Base-by-base conservation (phyloP, 2,797 vertebrate species). In the Tragopan temminckii region DNA sequence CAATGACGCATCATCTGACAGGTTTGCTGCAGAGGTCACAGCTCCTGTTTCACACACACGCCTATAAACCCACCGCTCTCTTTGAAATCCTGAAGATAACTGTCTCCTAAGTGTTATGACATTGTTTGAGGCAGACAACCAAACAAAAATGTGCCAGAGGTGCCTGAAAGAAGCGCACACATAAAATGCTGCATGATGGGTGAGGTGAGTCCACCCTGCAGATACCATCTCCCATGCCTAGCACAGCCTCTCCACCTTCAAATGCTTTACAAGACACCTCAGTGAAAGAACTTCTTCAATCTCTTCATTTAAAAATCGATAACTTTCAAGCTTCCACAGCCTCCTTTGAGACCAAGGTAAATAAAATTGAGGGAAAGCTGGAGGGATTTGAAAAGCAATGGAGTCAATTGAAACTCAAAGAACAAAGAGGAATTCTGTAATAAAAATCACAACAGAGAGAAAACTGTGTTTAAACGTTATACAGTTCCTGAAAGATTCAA, bases 291-390 rank as follows among this genome's bases (percentile, higher is more conserved):
- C 11, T 23, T 89, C 93, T 86, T 84, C 84, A 93, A 91, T 91
- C 85, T 95, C 96, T 96, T 96, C 67, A 95, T 96, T 97, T 96
- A 94, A 95, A 96, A 97, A 97, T 97, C 80, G 5, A 97, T 97
- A 96, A 63, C 67, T 61, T 96, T 95, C 93, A 90, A 94, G 80
- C 33, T 90, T 92, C 84, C 64, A 43, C 78, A 45, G 78, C 79
- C 75, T 96, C 95, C 94, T 97, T 91, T 84, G 95, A 97, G 96
- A 96, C 61, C 23, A 66, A 85, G 61, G 83, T 93, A 97, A 97
- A 97, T 96, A 94, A 95, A 95, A 94, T 82, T 88, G 95, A 94
- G 87, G 92, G 78, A 85, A 91, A 55, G 87, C 88, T 93, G 88
- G 64, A 91, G 90, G 86, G 88, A 94, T 90, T 85, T 94, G 90